phyloP scores from a whole-genome alignment of 2,888 invertebrate genomes.

The Eledona agricola region DNA sequence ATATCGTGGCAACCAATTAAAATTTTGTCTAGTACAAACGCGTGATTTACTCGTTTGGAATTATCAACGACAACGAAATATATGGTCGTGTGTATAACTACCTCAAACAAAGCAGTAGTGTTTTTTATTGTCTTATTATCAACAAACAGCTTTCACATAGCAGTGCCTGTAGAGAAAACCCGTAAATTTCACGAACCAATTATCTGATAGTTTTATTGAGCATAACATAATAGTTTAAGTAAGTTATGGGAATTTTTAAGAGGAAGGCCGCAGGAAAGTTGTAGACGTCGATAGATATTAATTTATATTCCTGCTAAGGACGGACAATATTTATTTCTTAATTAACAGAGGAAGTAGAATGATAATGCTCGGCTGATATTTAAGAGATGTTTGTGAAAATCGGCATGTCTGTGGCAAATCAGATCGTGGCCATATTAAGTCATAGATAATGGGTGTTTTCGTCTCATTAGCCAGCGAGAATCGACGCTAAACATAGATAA shows the following conservation, averaged over 20 bases:
- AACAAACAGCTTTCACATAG: constrained; percentile 23
- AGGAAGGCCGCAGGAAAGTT: constrained; percentile 11
- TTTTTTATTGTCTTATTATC: constrained; percentile 14
- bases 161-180: constrained; percentile 23
- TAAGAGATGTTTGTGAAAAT: too few relatives aligned
- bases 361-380: too few relatives aligned
- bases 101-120: constrained; percentile 23
- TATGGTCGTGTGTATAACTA: constrained; percentile 18
- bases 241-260: constrained; percentile 27
- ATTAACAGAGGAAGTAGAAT: too few relatives aligned
- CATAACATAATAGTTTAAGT: constrained; percentile 23
- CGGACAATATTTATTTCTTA: constrained; percentile 7
- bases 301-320: not conserved
- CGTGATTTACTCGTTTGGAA: constrained; percentile 27
- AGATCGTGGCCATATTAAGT: not conserved
- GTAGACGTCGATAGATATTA: constrained; percentile 6
- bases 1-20: constrained; percentile 30
- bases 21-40: constrained; percentile 17
- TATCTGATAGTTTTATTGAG: constrained; percentile 21
- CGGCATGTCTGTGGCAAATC: not conserved
- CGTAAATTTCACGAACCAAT: constrained; percentile 22
- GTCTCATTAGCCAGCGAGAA: constrained; percentile 3
- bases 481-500: constrained; percentile 10
- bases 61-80: constrained; percentile 32
- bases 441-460: not conserved